These are phyloP conservation scores for Orthonevra nobilis DNA, from an alignment of 2,888 invertebrate species.

Conservation along the genomic window DNA sequence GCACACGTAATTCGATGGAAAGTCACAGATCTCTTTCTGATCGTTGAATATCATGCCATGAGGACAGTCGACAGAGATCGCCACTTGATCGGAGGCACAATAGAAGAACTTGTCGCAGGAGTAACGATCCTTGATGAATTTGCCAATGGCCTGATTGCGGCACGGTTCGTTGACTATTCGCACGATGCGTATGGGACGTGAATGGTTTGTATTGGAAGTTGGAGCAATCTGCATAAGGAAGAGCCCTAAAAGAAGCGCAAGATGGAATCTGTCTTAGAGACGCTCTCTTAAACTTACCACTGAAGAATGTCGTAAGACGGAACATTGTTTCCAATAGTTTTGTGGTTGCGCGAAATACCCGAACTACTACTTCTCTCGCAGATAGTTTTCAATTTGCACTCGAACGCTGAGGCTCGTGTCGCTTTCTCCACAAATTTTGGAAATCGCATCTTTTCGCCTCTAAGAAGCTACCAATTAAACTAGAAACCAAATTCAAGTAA, in stretches of 20 bases:
- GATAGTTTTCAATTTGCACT: constrained; percentile 46
- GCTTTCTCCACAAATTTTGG: constrained; percentile 4
- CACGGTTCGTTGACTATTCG: constrained; percentile 68
- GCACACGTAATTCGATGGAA: constrained; percentile 74
- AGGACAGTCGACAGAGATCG: constrained; percentile 76
- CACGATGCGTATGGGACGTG: neutral
- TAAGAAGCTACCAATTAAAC: constrained; percentile 48
- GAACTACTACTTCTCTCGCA: constrained; percentile 27
- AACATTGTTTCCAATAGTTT: constrained; percentile 26
- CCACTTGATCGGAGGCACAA: constrained; percentile 74
- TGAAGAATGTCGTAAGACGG: constrained; percentile 1
- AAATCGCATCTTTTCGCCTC: constrained; percentile 4
- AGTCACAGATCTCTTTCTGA: constrained; percentile 76
- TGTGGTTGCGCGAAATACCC: neutral
- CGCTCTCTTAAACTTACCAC: constrained; percentile 47
- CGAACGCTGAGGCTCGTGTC: neutral
- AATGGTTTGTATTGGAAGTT: neutral
- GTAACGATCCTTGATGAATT: constrained; percentile 75
- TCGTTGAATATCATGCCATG: constrained; percentile 78
- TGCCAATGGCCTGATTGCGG: constrained; percentile 73
- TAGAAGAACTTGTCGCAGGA: constrained; percentile 76
- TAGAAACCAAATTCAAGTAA: constrained; percentile 59
- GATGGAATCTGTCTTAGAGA: too few species aligned
- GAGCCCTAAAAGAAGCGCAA: constrained; percentile 32
- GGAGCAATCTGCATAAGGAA: constrained; percentile 20